Evolutionary conservation across 2,113 vertebrate genomes (phyloP), one percentile per base, ranked within the genome.

Genomic region (Pseudorhombus dupliciocellatus): DNA sequence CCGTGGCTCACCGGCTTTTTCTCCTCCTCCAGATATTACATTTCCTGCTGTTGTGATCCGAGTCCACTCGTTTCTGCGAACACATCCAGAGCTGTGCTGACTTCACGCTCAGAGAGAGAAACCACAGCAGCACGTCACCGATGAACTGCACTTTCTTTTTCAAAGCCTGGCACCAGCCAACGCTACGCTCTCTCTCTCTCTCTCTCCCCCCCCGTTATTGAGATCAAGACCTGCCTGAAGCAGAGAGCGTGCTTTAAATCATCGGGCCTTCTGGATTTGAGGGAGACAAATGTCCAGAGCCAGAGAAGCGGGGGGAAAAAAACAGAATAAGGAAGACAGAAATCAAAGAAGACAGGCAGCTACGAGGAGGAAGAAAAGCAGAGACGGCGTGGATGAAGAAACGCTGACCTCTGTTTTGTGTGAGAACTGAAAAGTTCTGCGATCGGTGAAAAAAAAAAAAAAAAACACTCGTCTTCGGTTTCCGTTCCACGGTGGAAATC

Each of bases 341-440:
- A 73, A 84, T 84, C 5, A 24, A 61, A 78, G 50, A 54, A 44
- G 83, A 78, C 74, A 60, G 15, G 31, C 53, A 44, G 22, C 52
- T 21, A 56, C 63, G 56, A 65, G 50, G 64, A 66, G 44, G 70
- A 88, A 37, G 70, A 66, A 77, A 85, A 88, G 71, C 81, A 90
- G 79, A 82, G 73, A 76, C 74, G 65, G 64, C 5, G 1, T 2
- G 15, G 67, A 83, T 52, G 24, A 58, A 56, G 67, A 86, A 76
- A 84, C 1, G 70, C 72, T 82, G 80, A 86, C 73, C 78, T 77
- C 67, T 75, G 83, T 65, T 79, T 66, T 76, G 75, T 87, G 79
- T 64, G 75, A 62, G 73, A 61, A 80, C 85, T 84, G 82, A 87
- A 71, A 90, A 88, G 80, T 76, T 69, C 76, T 42, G 2, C 69